These are phyloP conservation scores for Drosophila incognita DNA, from an alignment of 2,888 invertebrate genomes.

Conservation along the genomic window DNA sequence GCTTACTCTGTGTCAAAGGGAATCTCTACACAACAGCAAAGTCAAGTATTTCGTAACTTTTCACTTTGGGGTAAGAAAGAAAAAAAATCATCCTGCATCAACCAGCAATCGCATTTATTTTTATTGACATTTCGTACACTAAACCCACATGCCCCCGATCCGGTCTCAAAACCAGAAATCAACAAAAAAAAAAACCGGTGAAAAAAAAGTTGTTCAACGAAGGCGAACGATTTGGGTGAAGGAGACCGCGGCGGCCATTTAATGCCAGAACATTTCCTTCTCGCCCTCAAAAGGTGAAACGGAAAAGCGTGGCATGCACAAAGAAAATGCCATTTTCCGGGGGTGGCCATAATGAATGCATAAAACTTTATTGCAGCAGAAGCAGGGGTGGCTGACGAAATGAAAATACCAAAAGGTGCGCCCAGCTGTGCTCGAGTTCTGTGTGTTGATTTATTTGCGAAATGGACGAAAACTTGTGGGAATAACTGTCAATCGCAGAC, in stretches of 20 bases:
- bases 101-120: conserved; percentile 70
- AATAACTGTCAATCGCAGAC: conserved; percentile 59
- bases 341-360: conserved; percentile 77
- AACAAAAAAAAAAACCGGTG: conserved; percentile 8
- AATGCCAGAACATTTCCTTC: conserved; percentile 52
- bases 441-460: conserved; percentile 52
- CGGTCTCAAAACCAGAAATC: conserved; percentile 46
- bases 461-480: conserved; percentile 45
- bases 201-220: conserved; percentile 53
- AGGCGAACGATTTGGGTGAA: conserved; percentile 72
- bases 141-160: conserved; percentile 4
- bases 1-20: conserved; percentile 47
- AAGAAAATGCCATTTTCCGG: conserved; percentile 76
- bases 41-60: conserved; percentile 45
- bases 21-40: conserved; percentile 48
- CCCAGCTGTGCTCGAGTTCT: conserved; percentile 20
- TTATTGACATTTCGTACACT: conserved; percentile 68
- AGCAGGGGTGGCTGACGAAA: conserved; percentile 17
- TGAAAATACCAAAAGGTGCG: conserved; percentile 44
- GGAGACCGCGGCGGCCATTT: conserved; percentile 72
- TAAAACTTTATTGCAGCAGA: conserved; percentile 73
- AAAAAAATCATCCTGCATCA: conserved; percentile 59
- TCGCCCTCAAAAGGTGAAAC: conserved; percentile 35
- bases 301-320: conserved; percentile 66
- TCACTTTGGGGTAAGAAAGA: conserved; percentile 47